Percentiles rank a stretch among this genome's conserved stretches.
Conservation (phyloP, 2,113 vertebrate genomes). For the Apaloderma vittatum region DNA sequence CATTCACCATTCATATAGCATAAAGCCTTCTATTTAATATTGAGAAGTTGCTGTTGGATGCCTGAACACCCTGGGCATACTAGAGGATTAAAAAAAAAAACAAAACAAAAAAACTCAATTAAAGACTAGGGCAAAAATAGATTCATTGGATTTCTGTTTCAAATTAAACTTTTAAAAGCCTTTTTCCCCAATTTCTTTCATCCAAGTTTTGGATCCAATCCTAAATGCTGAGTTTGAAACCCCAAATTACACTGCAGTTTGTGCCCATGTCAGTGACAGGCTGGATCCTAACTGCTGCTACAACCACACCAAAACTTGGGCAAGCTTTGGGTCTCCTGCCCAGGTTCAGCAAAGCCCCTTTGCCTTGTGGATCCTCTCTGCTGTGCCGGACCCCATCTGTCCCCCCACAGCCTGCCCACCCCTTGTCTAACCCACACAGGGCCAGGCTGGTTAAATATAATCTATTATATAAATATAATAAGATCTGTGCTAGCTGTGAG, state of each 20-base stretch:
- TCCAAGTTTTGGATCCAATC: neutral
- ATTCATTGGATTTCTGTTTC: constrained; percentile 42
- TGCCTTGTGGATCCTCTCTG: neutral
- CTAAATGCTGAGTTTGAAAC: constrained; percentile 28
- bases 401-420: neutral
- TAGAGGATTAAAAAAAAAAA: neutral
- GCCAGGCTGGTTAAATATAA: neutral
- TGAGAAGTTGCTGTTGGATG: constrained; percentile 17
- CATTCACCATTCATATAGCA: neutral
- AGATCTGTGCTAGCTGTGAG: neutral
- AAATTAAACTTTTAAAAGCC: constrained; percentile 45
- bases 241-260: neutral
- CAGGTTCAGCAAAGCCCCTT: neutral
- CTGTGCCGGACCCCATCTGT: neutral
- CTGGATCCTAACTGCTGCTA: neutral
- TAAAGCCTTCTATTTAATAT: constrained; percentile 19
- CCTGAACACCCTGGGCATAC: neutral
- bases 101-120: neutral
- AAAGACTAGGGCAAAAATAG: constrained; percentile 41
- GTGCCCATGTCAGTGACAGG: neutral
- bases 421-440: neutral
- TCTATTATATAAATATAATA: neutral
- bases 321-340: neutral
- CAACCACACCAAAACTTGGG: neutral
- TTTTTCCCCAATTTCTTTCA: constrained; percentile 58